Conservation (phyloP, 2,797 vertebrate genomes). For the Caiman crocodilus region DNA sequence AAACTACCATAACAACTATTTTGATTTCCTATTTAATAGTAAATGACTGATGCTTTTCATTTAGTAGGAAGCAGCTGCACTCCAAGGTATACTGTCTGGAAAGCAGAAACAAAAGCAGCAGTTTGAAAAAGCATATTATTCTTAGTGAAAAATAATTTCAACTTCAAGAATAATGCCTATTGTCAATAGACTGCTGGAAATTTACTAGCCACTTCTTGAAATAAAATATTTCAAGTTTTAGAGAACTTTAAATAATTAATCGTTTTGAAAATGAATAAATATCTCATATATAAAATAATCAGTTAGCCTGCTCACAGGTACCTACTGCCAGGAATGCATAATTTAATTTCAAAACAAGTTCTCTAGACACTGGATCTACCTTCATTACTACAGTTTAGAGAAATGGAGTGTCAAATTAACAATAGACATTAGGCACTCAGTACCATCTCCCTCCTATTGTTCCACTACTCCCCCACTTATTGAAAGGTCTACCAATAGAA, state of each 20-base stretch:
- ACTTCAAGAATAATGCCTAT: constrained; percentile 15
- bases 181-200: not conserved
- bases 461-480: not conserved
- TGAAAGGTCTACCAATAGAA: not conserved
- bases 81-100: constrained; percentile 21
- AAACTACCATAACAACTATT: not conserved
- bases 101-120: constrained; percentile 18
- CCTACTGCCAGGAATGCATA: constrained; percentile 3
- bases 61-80: constrained; percentile 41
- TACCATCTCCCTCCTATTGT: not conserved
- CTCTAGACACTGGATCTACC: not conserved
- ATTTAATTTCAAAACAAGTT: not conserved
- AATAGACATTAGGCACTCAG: not conserved
- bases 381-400: not conserved
- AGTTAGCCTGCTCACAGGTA: not conserved
- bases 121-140: not conserved
- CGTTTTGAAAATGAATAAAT: constrained; percentile 15
- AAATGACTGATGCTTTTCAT: constrained; percentile 31
- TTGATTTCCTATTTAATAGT: constrained; percentile 9
- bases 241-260: constrained; percentile 19
- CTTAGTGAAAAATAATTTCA: constrained; percentile 23
- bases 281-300: constrained; percentile 18
- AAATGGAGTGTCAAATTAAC: not conserved
- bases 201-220: not conserved
- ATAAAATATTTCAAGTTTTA: constrained; percentile 31